Conservation (phyloP, 2,113 vertebrate genomes). For the Pseudopodoces humilis region DNA sequence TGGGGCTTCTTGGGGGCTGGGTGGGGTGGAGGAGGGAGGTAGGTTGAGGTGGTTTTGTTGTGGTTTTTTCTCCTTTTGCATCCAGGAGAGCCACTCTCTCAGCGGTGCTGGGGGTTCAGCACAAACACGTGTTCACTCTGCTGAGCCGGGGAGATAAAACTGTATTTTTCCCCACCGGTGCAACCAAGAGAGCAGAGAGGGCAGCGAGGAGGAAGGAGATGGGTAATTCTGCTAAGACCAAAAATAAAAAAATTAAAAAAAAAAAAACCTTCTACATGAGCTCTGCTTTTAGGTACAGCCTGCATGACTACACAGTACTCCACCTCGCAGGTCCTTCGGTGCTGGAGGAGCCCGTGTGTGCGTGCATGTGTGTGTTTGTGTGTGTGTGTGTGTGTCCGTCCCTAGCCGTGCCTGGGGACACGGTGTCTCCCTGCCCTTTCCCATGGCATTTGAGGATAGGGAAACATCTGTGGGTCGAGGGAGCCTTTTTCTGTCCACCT, state of each 20-base stretch:
- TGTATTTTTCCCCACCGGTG: background rate
- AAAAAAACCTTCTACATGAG: background rate
- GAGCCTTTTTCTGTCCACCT: background rate
- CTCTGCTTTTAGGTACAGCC: background rate
- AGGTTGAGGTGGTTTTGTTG: background rate
- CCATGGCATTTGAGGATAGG: too few species aligned
- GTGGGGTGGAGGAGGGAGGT: fast-evolving
- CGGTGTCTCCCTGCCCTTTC: background rate
- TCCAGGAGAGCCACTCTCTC: background rate
- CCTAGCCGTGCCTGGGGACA: background rate
- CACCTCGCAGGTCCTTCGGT: background rate
- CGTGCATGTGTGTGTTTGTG: background rate
- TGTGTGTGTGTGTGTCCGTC: too few species aligned
- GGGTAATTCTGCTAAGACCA: background rate
- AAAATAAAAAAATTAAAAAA: background rate
- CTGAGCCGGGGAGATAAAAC: background rate
- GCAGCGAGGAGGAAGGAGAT: background rate
- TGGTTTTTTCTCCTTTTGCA: background rate
- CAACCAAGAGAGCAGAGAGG: background rate
- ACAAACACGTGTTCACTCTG: background rate
- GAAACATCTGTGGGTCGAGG: background rate
- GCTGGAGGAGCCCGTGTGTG: background rate
- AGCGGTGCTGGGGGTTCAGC: background rate
- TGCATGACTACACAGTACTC: background rate
- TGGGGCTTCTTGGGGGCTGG: background rate